Percentiles rank a stretch among this genome's conserved stretches.
These are phyloP conservation scores for Bombus waltoni DNA, from an alignment of 1,140 invertebrate genomes.

Conservation along the genomic window DNA sequence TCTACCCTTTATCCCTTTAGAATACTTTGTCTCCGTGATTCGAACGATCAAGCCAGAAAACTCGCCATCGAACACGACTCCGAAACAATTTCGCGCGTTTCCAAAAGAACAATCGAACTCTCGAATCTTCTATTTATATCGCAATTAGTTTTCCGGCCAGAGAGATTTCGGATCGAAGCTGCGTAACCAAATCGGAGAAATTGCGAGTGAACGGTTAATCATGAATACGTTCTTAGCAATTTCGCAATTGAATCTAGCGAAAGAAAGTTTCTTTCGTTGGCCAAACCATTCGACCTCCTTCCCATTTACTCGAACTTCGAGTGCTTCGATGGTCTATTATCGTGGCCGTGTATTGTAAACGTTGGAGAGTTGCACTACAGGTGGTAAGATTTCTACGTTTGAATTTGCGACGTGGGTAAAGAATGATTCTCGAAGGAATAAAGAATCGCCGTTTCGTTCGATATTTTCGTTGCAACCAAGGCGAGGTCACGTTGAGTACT, in stretches of 20 bases:
- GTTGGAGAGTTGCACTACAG: background rate
- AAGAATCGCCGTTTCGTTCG: background rate
- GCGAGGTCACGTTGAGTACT: background rate
- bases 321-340: background rate
- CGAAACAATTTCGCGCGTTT: rapidly evolving
- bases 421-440: background rate
- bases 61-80: background rate
- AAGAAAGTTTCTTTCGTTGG: slow-evolving; percentile 4
- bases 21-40: too few relatives aligned
- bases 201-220: background rate
- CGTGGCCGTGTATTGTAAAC: too few relatives aligned
- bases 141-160: background rate
- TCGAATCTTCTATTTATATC: background rate
- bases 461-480: background rate
- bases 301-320: background rate
- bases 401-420: background rate
- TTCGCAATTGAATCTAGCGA: background rate
- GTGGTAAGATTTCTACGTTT: background rate
- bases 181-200: background rate
- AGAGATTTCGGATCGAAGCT: background rate
- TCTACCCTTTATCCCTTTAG: background rate
- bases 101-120: background rate
- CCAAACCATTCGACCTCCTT: background rate
- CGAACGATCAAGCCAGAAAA: too few relatives aligned
- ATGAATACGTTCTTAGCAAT: slow-evolving; percentile 4